phyloP scores from a whole-genome alignment of 37 sponge, comb jelly and placozoan genomes.

The Hormiphora californensis region DNA sequence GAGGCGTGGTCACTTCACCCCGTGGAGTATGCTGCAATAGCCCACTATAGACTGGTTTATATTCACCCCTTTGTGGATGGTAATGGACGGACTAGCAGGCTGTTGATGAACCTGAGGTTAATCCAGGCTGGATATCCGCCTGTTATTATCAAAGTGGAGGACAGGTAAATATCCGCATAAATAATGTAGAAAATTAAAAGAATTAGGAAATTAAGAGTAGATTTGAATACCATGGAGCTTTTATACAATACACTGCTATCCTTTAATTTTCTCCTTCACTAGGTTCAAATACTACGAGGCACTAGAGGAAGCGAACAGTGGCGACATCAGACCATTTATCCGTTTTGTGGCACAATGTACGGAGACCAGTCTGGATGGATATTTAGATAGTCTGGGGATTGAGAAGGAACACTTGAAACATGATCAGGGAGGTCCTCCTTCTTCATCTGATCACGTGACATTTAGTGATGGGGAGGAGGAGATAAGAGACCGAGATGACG shows the following conservation, averaged over 20 bases:
- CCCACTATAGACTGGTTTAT: conserved; percentile 57
- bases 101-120: conserved; percentile 57
- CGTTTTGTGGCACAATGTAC: conserved; percentile 56
- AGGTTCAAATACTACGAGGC: conserved; percentile 55
- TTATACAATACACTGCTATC: too few relatives aligned
- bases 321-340: conserved; percentile 59
- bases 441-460: not conserved
- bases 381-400: conserved; percentile 50
- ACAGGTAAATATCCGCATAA: too few relatives aligned
- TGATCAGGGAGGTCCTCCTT: too few relatives aligned
- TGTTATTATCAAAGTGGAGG: conserved; percentile 56
- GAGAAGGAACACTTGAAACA: conserved; percentile 2
- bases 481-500: conserved; percentile 41
- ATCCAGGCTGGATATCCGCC: conserved; percentile 60
- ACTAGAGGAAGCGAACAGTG: conserved; percentile 54
- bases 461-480: not conserved
- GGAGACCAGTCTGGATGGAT: conserved; percentile 57
- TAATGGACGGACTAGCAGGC: conserved; percentile 56
- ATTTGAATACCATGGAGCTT: too few relatives aligned
- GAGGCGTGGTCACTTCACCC: conserved; percentile 58
- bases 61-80: conserved; percentile 64
- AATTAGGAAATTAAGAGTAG: too few relatives aligned
- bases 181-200: too few relatives aligned
- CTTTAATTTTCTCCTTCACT: too few relatives aligned
- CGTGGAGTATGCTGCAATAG: conserved; percentile 57